Conservation (phyloP, 2,113 vertebrate genomes). For the Paracanthobrama guichenoti region DNA sequence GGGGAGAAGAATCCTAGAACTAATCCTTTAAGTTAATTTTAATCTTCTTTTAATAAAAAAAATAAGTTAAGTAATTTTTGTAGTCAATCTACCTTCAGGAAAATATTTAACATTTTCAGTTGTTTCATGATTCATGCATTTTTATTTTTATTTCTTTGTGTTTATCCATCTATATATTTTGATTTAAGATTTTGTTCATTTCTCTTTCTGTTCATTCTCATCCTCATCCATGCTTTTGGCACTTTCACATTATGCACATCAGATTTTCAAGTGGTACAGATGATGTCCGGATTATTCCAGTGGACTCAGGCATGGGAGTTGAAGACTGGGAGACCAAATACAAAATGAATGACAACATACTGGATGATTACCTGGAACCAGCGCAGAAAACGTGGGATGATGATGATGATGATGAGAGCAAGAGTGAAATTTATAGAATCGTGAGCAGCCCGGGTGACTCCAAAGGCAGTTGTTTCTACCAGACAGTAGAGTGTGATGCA, state of each 20-base stretch:
- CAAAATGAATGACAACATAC: slow-evolving; percentile 77
- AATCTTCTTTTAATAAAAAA: too few species aligned
- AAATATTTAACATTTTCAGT: background rate
- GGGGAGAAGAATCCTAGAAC: too few species aligned
- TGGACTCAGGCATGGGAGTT: slow-evolving; percentile 82
- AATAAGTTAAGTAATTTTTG: background rate
- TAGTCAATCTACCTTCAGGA: background rate
- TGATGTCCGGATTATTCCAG: slow-evolving; percentile 83
- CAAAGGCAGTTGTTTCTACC: slow-evolving; percentile 69
- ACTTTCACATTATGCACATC: slow-evolving; percentile 57
- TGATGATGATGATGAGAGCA: slow-evolving; percentile 73
- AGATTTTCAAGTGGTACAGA: slow-evolving; percentile 75
- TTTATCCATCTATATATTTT: slow-evolving; percentile 46
- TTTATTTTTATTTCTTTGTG: slow-evolving; percentile 19
- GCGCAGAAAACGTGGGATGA: slow-evolving; percentile 81
- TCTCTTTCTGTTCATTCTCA: slow-evolving; percentile 56
- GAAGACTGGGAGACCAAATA: slow-evolving; percentile 84
- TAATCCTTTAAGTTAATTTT: too few species aligned
- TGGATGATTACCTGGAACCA: slow-evolving; percentile 84
- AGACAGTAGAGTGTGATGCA: slow-evolving; percentile 71
- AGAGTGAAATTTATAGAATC: slow-evolving; percentile 71
- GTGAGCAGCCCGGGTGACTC: slow-evolving; percentile 64
- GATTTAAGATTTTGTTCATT: slow-evolving; percentile 56
- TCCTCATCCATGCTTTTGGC: slow-evolving; percentile 63
- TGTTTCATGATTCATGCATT: background rate